Evolutionary conservation across 1,140 invertebrate genomes (phyloP).

Genomic region (Nasonia vitripennis): DNA sequence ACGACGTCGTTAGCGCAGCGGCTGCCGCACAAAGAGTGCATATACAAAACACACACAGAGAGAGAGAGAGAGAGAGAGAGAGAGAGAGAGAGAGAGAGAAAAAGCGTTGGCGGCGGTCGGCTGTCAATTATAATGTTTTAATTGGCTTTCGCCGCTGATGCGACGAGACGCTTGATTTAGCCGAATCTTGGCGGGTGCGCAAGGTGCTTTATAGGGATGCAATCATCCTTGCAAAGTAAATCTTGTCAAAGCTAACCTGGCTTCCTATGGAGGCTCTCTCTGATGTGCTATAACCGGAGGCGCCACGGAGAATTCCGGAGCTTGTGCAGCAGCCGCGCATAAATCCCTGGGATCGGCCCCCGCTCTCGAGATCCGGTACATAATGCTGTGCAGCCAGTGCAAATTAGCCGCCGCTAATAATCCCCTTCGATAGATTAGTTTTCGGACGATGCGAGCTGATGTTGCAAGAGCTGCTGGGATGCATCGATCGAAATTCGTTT

Average conservation of each 20-base stretch:
- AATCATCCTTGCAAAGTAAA: background rate
- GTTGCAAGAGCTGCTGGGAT: background rate
- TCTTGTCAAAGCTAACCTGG: background rate
- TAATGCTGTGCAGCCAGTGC: slow-evolving; percentile 5
- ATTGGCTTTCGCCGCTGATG: background rate
- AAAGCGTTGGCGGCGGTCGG: background rate
- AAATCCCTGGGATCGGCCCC: background rate
- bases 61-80: too few species aligned
- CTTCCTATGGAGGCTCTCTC: background rate
- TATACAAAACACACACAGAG: too few species aligned
- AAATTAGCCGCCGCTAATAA: slow-evolving; percentile 44
- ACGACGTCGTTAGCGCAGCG: too few species aligned
- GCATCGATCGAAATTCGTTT: slow-evolving; percentile 44
- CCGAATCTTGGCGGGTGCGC: background rate
- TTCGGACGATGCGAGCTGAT: slow-evolving; percentile 11
- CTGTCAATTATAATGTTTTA: slow-evolving; percentile 22
- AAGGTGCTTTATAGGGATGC: background rate
- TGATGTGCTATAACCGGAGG: background rate
- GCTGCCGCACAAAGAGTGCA: too few species aligned
- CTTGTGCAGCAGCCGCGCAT: background rate
- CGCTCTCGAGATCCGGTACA: background rate
- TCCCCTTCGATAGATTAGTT: slow-evolving; percentile 41
- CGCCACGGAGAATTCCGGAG: background rate
- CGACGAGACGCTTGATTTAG: background rate
- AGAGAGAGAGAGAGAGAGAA: background rate